A percentile compares a stretch with the other conserved stretches of the same genome.
phyloP scores from a whole-genome alignment of 2,113 vertebrate species.

The Herpetotheres cachinnans region DNA sequence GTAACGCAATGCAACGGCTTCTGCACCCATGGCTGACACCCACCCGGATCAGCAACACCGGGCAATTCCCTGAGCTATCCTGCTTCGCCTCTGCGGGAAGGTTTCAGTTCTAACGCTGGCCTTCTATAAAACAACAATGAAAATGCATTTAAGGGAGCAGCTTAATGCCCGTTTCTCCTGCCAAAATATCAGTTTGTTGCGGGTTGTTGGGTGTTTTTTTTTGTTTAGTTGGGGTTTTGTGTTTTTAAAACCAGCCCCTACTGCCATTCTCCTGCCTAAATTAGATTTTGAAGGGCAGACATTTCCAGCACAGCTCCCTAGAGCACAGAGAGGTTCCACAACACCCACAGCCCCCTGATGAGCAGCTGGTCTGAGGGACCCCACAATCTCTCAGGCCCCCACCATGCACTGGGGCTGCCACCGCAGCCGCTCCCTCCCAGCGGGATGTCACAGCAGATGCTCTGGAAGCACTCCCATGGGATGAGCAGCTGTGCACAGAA shows the following conservation, averaged over 20 bases:
- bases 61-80: neutral
- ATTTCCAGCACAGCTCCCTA: neutral
- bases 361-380: neutral
- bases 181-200: neutral
- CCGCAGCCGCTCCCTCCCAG: neutral
- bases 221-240: neutral
- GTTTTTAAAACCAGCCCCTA: neutral
- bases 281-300: neutral
- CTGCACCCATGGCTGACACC: no score
- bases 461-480: neutral
- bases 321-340: neutral
- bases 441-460: no score
- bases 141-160: neutral
- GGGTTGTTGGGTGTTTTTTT: no score
- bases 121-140: neutral
- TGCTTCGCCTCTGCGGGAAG: neutral
- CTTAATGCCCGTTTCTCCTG: neutral
- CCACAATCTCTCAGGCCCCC: rapidly evolving
- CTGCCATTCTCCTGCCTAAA: neutral
- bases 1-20: neutral
- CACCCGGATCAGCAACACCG: neutral
- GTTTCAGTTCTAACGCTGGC: neutral
- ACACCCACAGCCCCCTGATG: neutral
- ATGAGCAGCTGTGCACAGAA: neutral
- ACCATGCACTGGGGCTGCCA: rapidly evolving